phyloP scores from a whole-genome alignment of 2,888 invertebrate species.

The Xanthia togata region DNA sequence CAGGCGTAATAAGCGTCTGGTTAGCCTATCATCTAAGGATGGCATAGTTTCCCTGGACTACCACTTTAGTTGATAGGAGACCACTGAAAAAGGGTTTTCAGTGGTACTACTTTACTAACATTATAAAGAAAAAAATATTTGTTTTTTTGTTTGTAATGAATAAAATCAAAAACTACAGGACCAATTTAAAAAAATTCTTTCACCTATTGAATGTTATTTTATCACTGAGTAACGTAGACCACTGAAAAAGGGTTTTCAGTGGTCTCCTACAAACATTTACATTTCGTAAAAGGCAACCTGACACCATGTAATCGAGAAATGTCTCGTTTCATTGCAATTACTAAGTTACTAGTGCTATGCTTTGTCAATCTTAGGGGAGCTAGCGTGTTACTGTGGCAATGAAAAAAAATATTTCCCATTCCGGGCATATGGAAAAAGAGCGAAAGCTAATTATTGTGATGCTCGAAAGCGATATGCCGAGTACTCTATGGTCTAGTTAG shows the following conservation, averaged over 20 bases:
- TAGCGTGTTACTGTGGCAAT: constrained; percentile 8
- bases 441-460: constrained; percentile 35
- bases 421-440: constrained; percentile 1
- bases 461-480: constrained; percentile 7
- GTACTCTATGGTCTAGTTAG: constrained; percentile 18
- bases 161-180: no score
- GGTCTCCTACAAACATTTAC: background rate
- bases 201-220: background rate
- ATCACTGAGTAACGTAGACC: background rate
- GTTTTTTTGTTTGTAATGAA: no score
- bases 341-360: background rate
- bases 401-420: constrained; percentile 23
- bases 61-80: no score
- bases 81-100: no score
- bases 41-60: no score
- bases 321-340: background rate
- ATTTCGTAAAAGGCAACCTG: background rate
- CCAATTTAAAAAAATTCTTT: background rate
- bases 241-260: background rate
- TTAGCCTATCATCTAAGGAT: no score
- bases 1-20: no score
- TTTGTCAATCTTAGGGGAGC: background rate
- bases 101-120: no score
- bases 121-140: no score
- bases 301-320: background rate